These are phyloP conservation scores for Ailuropoda melanoleuca DNA, from an alignment of 2,113 vertebrate species.

Conservation along the genomic window DNA sequence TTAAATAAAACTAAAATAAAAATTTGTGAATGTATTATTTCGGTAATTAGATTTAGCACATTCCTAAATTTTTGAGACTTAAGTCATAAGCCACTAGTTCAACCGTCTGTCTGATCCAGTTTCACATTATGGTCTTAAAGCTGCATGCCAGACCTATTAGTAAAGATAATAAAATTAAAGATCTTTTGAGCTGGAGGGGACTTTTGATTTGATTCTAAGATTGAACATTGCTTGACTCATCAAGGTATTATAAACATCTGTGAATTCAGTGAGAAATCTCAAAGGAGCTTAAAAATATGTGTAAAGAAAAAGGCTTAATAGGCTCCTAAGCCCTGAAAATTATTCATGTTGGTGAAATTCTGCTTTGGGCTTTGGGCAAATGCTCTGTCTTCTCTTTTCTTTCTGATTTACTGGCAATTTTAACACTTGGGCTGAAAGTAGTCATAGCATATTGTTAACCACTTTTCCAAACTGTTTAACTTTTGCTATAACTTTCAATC, in stretches of 20 bases:
- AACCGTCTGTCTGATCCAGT: not conserved
- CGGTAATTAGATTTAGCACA: slow-evolving; percentile 7
- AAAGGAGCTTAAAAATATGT: slow-evolving; percentile 50
- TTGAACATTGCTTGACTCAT: slow-evolving; percentile 46
- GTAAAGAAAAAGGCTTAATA: slow-evolving; percentile 59
- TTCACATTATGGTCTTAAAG: not conserved
- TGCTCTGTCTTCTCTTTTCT: slow-evolving; percentile 27
- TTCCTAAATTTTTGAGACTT: not conserved
- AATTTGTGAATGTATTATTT: slow-evolving; percentile 9
- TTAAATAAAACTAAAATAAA: slow-evolving; percentile 18
- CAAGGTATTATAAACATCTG: slow-evolving; percentile 53
- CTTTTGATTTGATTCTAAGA: slow-evolving; percentile 34
- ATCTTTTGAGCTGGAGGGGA: not conserved
- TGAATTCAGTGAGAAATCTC: slow-evolving; percentile 44
- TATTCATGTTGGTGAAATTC: slow-evolving; percentile 51
- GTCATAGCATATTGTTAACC: slow-evolving; percentile 2
- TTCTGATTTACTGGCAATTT: slow-evolving; percentile 54
- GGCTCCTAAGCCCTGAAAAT: slow-evolving; percentile 24
- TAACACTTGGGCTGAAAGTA: slow-evolving; percentile 29
- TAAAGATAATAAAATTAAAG: slow-evolving; percentile 42
- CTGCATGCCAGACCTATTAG: slow-evolving; percentile 9
- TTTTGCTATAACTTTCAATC: slow-evolving; percentile 36
- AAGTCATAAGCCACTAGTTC: not conserved
- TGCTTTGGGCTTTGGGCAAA: slow-evolving; percentile 37
- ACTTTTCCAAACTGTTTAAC: slow-evolving; percentile 59